Evolutionary conservation across 2,888 invertebrate genomes (phyloP).

Genomic region (Leptinotarsa juncta): DNA sequence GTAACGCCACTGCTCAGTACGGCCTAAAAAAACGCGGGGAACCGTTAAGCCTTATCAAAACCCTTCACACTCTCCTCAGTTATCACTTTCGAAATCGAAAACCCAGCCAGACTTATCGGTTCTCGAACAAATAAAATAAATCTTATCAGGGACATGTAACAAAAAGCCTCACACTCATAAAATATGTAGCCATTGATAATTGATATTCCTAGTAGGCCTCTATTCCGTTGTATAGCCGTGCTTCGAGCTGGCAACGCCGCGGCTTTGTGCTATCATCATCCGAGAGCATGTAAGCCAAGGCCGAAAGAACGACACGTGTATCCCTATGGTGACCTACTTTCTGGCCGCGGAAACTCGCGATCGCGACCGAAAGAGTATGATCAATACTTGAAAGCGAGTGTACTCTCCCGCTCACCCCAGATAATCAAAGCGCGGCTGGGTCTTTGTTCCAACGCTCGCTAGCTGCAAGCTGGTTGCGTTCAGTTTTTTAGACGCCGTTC

Average conservation of each 20-base stretch:
- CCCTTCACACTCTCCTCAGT: neutral
- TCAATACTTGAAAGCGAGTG: constrained; percentile 59
- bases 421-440: constrained; percentile 28
- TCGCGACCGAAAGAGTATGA: constrained; percentile 52
- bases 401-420: constrained; percentile 41
- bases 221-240: constrained; percentile 13
- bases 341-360: constrained; percentile 50
- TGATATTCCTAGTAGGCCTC: constrained; percentile 1
- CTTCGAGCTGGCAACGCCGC: constrained; percentile 39
- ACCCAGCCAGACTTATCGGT: neutral
- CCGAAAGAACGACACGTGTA: constrained; percentile 59
- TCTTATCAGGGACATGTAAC: constrained; percentile 18
- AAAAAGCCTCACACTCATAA: constrained; percentile 6
- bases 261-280: constrained; percentile 47
- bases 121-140: constrained; percentile 14
- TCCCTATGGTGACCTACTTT: constrained; percentile 60
- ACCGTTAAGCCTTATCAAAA: neutral
- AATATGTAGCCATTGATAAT: constrained; percentile 10
- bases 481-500: constrained; percentile 14
- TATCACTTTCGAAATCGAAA: constrained; percentile 4
- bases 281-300: constrained; percentile 58
- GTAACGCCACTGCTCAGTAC: neutral
- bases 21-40: neutral
- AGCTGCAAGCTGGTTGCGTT: constrained; percentile 16
- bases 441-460: constrained; percentile 30